phyloP scores from a whole-genome alignment of 2,888 invertebrate species.

The Schizotus pectinicornis region DNA sequence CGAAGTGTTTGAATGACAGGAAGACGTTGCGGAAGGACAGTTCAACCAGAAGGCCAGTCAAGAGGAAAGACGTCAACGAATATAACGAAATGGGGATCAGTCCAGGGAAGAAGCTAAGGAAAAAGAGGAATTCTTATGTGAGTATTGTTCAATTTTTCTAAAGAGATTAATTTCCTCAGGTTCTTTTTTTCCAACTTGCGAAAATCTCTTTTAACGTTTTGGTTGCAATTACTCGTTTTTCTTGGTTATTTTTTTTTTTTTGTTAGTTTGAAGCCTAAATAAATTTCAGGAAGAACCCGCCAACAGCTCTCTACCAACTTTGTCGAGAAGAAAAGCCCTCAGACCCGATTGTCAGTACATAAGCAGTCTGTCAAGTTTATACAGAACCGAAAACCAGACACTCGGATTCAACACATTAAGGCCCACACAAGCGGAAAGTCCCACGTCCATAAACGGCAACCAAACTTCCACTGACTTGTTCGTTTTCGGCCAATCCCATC shows the following conservation, averaged over 20 bases:
- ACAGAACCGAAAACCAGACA: too few species aligned
- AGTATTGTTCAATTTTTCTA: neutral
- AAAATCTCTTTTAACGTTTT: too few species aligned
- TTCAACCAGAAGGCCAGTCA: constrained; percentile 66
- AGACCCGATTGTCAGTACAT: too few species aligned
- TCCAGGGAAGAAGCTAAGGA: constrained; percentile 60
- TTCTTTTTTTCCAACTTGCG: too few species aligned
- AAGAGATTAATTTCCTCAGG: too few species aligned
- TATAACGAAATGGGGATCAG: constrained; percentile 63
- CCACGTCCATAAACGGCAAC: neutral
- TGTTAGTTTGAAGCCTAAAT: too few species aligned
- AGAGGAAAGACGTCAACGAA: constrained; percentile 63
- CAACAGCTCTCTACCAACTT: too few species aligned
- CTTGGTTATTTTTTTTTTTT: too few species aligned
- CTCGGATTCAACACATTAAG: neutral
- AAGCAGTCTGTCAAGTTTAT: too few species aligned
- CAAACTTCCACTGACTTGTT: constrained; percentile 11
- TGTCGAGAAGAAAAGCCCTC: too few species aligned
- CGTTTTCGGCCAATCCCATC: constrained; percentile 17
- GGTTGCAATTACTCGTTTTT: too few species aligned
- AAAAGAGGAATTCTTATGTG: constrained; percentile 43
- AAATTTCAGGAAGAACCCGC: too few species aligned
- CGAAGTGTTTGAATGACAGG: constrained; percentile 64
- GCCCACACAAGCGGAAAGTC: neutral
- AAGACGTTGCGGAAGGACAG: constrained; percentile 70